Evolutionary conservation across 2,113 vertebrate genomes (phyloP).

Genomic region (Mesitornis unicolor): DNA sequence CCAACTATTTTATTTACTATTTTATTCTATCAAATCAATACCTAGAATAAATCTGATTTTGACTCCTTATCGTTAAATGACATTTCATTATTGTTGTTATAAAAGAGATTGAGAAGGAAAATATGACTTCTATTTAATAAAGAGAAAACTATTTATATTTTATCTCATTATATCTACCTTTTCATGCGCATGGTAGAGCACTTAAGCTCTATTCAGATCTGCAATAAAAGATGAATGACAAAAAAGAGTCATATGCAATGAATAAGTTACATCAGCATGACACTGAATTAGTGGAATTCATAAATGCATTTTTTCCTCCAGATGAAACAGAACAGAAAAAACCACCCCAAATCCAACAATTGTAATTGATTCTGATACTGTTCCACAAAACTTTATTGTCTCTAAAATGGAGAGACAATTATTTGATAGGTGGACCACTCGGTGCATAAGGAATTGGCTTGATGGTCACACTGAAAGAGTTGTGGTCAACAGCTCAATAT

Average conservation of each 20-base stretch:
- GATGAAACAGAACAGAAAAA: background rate
- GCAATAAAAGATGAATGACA: background rate
- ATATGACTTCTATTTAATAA: background rate
- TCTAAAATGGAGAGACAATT: background rate
- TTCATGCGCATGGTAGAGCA: background rate
- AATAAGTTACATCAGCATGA: background rate
- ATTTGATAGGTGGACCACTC: background rate
- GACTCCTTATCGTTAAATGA: background rate
- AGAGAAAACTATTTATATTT: background rate
- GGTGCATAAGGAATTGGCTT: background rate
- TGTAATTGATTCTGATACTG: background rate
- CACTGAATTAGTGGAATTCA: background rate
- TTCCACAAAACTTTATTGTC: background rate
- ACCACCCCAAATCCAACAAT: background rate
- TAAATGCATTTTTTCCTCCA: background rate
- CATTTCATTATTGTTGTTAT: background rate
- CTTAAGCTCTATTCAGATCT: background rate
- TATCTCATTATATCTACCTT: background rate
- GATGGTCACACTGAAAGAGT: too few relatives aligned
- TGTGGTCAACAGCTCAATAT: background rate
- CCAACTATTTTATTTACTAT: background rate
- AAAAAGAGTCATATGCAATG: background rate
- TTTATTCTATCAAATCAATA: background rate
- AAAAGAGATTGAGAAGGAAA: background rate
- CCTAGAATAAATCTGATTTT: background rate